Base-by-base conservation (phyloP, 2,113 vertebrate genomes). In the Lophotis ruficrista region DNA sequence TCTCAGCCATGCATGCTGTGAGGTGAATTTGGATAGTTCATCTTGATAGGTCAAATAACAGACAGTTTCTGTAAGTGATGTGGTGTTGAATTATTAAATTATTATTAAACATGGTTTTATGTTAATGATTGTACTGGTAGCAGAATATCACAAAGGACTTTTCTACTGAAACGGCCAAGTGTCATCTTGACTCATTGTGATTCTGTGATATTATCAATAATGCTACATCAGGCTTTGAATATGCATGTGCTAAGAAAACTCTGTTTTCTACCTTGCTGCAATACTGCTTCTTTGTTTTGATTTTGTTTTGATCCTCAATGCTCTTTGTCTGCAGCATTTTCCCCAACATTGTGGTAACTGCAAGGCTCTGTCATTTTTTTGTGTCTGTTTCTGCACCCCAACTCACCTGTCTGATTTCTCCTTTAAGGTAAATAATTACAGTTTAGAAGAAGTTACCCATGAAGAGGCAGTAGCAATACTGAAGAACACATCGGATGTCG, bases 401-500 rank as follows among this genome's bases (percentile, higher is more conserved):
- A 87, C 58, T 92, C 68, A 93, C 23, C 23, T 83, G 25, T 96
- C 54, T 93, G 41, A 71, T 86, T 75, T 90, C 37, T 92, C 28
- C 60, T 87, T 91, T 79, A 93, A 99, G 99, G 99, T 99, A 88
- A 99, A 99, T 97, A 99, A 99, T 97, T 99, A 99, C 98, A 99
- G 99, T 96, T 98, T 99, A 98, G 99, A 99, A 98, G 99, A 99
- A 96, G 99, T 99, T 71, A 99, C 99, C 53, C 99, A 99, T 57
- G 99, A 99, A 98, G 99, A 99, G 94, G 99, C 99, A 9, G 99
- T 99, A 97, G 99, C 98, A 16, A 99, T 99, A 96, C 84, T 99
- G 98, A 99, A 99, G 98, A 99, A 99, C 96, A 99, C 99, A 7
- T 99, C 98, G 7, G 99, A 99, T 89, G 99, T 99, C 68, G 99